Conservation (phyloP, 2,888 invertebrate species). For the Eupithecia inturbata region DNA sequence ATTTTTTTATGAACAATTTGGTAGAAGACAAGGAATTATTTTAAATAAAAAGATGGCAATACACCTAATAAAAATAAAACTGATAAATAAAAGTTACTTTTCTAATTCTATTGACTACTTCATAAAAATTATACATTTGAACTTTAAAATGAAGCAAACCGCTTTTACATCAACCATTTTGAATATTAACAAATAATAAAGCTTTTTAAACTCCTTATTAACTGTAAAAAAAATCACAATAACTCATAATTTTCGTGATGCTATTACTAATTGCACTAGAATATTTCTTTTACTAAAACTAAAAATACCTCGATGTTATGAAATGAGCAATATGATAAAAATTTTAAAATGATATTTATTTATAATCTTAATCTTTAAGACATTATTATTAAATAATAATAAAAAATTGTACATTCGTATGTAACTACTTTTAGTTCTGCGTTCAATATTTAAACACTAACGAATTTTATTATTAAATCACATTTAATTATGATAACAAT, state of each 20-base stretch:
- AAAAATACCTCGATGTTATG: constrained; percentile 73
- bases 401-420: constrained; percentile 51
- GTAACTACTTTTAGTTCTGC: constrained; percentile 54
- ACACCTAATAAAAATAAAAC: neutral
- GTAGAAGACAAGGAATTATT: constrained; percentile 6
- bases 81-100: neutral
- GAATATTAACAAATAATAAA: constrained; percentile 32
- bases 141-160: constrained; percentile 19
- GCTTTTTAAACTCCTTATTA: constrained; percentile 17
- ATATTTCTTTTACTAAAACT: no score
- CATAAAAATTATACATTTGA: constrained; percentile 19
- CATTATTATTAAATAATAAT: constrained; percentile 43
- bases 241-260: constrained; percentile 46
- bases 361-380: constrained; percentile 29
- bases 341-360: constrained; percentile 21
- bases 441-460: constrained; percentile 43
- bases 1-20: constrained; percentile 1
- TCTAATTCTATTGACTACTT: constrained; percentile 17
- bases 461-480: constrained; percentile 57
- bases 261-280: constrained; percentile 52
- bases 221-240: constrained; percentile 6
- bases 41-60: neutral
- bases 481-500: constrained; percentile 57
- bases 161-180: neutral
- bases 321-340: constrained; percentile 66